phyloP scores from a whole-genome alignment of 2,888 invertebrate genomes.

The Idaea aversata region DNA sequence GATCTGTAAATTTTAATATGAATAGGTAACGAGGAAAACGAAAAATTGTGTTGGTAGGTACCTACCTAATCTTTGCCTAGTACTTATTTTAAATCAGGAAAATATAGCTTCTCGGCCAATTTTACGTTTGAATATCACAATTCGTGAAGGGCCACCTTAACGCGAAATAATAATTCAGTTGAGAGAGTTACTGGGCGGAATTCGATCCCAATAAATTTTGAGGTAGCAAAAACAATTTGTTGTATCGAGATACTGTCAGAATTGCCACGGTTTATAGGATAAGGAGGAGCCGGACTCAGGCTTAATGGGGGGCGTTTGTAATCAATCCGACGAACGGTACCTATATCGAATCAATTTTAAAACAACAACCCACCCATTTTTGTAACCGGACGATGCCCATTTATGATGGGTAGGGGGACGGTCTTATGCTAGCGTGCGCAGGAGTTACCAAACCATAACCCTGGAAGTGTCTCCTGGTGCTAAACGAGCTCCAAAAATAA shows the following conservation, averaged over 20 bases:
- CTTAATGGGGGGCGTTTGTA: not conserved
- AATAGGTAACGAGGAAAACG: too few species aligned
- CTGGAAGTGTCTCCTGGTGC: too few species aligned
- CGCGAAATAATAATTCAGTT: not conserved
- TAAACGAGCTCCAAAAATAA: too few species aligned
- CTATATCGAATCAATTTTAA: not conserved
- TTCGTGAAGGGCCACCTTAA: not conserved
- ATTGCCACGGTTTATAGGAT: slow-evolving; percentile 22
- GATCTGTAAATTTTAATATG: too few species aligned
- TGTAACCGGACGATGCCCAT: too few species aligned
- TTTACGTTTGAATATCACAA: not conserved
- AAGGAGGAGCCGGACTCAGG: slow-evolving; percentile 16
- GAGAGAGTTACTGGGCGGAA: slow-evolving; percentile 13
- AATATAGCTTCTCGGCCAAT: not conserved
- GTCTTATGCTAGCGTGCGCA: too few species aligned
- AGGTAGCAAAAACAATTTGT: slow-evolving; percentile 28
- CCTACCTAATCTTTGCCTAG: too few species aligned
- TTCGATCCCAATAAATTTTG: slow-evolving; percentile 22
- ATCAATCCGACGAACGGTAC: not conserved
- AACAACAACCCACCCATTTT: too few species aligned
- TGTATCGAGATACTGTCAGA: slow-evolving; percentile 28
- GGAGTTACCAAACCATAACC: too few species aligned
- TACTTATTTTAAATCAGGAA: too few species aligned
- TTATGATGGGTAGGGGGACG: too few species aligned
- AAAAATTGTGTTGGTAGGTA: too few species aligned